phyloP scores from a whole-genome alignment of 2,888 invertebrate genomes.

The Eustalomyia histrio region DNA sequence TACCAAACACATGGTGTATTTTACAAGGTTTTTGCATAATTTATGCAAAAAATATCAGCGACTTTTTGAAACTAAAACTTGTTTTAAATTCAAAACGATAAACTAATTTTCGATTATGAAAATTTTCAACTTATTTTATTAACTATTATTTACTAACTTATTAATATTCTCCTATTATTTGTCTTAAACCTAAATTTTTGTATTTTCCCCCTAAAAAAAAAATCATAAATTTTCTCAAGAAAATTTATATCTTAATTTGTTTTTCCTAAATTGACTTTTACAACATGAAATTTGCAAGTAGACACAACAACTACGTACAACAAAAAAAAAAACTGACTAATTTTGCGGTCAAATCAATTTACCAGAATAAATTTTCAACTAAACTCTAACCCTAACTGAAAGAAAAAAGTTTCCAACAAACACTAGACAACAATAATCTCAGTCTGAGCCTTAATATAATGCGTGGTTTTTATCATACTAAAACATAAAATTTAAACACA shows the following conservation, averaged over 20 bases:
- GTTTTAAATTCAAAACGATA: too few species aligned
- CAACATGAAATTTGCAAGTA: not conserved
- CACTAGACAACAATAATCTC: slow-evolving; percentile 6
- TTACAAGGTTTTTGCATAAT: too few species aligned
- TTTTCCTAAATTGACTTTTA: not conserved
- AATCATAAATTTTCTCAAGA: slow-evolving; percentile 8
- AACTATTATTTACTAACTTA: too few species aligned
- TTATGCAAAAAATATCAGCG: too few species aligned
- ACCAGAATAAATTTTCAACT: slow-evolving; percentile 38
- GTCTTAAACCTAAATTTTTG: too few species aligned
- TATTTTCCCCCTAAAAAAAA: not conserved
- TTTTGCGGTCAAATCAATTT: slow-evolving; percentile 63
- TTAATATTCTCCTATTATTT: too few species aligned
- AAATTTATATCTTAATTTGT: slow-evolving; percentile 3
- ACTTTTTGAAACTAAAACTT: too few species aligned
- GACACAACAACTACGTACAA: slow-evolving; percentile 27
- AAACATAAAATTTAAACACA: not conserved
- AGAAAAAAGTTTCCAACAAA: not conserved
- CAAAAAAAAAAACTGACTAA: not conserved
- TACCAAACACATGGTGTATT: too few species aligned
- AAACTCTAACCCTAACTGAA: slow-evolving; percentile 51
- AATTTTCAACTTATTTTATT: too few species aligned
- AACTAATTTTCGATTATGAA: too few species aligned
- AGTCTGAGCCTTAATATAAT: not conserved
- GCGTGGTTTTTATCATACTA: not conserved